Base-by-base conservation (phyloP, 2,888 invertebrate genomes). In the Macroteleia sp. region DNA sequence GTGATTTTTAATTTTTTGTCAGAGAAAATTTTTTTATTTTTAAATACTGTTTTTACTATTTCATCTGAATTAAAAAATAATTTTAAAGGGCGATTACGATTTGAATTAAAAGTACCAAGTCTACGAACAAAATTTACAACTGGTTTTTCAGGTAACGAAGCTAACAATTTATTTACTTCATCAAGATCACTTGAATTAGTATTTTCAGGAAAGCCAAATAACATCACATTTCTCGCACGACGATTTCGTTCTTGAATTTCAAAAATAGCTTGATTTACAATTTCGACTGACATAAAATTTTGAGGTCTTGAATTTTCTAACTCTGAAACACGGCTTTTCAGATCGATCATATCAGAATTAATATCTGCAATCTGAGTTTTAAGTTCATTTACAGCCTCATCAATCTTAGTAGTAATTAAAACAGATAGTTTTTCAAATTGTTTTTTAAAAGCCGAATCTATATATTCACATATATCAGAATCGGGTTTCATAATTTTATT, bases 221-320 rank as follows among this genome's bases (percentile, higher is more conserved):
- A n/a, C 17, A 42, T 19, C 19, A 42, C 20, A 42, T 20, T 19
- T 17, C 20, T 14, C 6, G 42, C 19, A n/a, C 20, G 19, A 20
- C 42, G 42, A 6, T 6, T 10, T 6, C 42, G 42, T 10, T 42
- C 42, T 25, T 25, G 25, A 5, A 25, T 25, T 25, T 25, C 6
- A 6, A 25, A 25, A 25, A 25, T 25, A 25, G 25, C 25, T 25
- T 25, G 25, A 6, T 25, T 25, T 25, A 25, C 6, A 5, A 25
- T 25, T 25, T 25, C 6, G 25, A 25, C 3, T 25, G n/a, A n/a
- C n/a, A n/a, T n/a, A n/a, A n/a, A n/a, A n/a, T 25, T 3, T 25
- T 25, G 25, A 25, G 25, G 25, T 25, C 25, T 25, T 25, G 25
- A 6, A 14, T 48, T 48, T 48, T 48, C 48, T 14, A 48, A n/a